A percentile compares a stretch with the other conserved stretches of the same genome.
phyloP scores from a whole-genome alignment of 2,113 vertebrate species.

The Progne subis region DNA sequence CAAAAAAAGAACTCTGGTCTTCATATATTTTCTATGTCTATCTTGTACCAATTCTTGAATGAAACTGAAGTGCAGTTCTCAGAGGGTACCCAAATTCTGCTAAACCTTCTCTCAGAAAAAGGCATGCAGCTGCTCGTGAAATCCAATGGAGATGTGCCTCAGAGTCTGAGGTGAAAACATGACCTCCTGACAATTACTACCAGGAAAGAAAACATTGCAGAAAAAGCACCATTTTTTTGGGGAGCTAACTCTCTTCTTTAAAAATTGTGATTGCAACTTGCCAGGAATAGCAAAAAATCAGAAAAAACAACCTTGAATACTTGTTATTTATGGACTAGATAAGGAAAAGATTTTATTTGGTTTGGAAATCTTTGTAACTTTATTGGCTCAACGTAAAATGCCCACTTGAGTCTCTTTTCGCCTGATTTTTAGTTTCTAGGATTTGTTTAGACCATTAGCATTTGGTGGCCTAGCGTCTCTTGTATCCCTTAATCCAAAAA shows the following conservation, averaged over 20 bases:
- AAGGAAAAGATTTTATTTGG: not conserved
- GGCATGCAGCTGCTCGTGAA: not conserved
- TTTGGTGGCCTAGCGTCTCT: not conserved
- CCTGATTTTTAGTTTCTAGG: not conserved
- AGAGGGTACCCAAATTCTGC: not conserved
- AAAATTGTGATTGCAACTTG: slow-evolving; percentile 29
- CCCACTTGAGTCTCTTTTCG: rapidly evolving
- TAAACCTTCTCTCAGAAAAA: not conserved
- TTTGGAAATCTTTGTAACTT: slow-evolving; percentile 1
- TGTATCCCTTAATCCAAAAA: not conserved
- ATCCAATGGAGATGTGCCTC: not conserved
- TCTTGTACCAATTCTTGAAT: not conserved
- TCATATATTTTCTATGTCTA: not conserved
- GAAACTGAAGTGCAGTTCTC: not conserved
- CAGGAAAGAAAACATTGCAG: not conserved
- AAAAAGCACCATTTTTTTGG: not conserved
- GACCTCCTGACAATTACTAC: not conserved
- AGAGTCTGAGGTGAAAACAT: not conserved
- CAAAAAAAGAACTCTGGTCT: not conserved
- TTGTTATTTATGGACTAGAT: slow-evolving; percentile 21
- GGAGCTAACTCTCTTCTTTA: not conserved
- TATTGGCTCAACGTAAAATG: not conserved
- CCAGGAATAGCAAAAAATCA: not conserved
- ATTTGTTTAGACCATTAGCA: not conserved
- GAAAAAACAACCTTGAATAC: not conserved